A percentile compares a stretch with the other conserved stretches of the same genome.
Evolutionary conservation across 2,113 vertebrate species (phyloP).

Genomic region (Cyanoderma ruficeps): DNA sequence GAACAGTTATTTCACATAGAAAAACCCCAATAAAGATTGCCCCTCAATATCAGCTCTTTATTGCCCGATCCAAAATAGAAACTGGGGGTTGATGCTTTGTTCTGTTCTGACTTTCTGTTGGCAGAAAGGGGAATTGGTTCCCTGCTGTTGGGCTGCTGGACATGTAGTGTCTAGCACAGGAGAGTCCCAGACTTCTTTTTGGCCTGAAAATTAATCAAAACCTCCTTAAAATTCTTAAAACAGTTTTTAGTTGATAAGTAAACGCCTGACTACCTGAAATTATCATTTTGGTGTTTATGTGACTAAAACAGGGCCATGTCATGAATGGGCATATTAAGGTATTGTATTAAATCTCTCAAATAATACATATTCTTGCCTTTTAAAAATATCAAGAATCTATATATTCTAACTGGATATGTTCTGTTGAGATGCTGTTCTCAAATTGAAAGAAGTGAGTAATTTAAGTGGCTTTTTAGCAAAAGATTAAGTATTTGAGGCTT

Average conservation of each 20-base stretch:
- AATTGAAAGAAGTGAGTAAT: not conserved
- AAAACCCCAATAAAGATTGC: not conserved
- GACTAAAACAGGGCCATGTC: not conserved
- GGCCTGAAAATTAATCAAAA: not conserved
- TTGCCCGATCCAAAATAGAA: not conserved
- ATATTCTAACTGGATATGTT: not conserved
- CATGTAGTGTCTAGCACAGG: not conserved
- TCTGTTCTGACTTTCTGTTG: not conserved
- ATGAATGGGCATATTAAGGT: not conserved
- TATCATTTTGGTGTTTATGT: not conserved
- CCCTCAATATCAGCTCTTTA: not conserved
- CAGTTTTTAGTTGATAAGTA: not conserved
- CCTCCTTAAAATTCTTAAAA: not conserved
- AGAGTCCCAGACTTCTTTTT: not conserved
- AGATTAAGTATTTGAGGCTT: not conserved
- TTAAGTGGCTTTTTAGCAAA: not conserved
- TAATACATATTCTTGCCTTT: not conserved
- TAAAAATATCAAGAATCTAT: not conserved
- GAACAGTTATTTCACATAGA: not conserved
- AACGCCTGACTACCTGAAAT: not conserved
- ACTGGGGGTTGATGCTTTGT: not conserved
- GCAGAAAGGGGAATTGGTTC: not conserved
- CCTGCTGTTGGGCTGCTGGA: not conserved
- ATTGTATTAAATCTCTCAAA: not conserved
- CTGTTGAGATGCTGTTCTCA: not conserved